Percentiles rank a stretch among this genome's conserved stretches.
Conservation (phyloP, 2,888 invertebrate genomes). For the Pyrrhosoma nymphula region DNA sequence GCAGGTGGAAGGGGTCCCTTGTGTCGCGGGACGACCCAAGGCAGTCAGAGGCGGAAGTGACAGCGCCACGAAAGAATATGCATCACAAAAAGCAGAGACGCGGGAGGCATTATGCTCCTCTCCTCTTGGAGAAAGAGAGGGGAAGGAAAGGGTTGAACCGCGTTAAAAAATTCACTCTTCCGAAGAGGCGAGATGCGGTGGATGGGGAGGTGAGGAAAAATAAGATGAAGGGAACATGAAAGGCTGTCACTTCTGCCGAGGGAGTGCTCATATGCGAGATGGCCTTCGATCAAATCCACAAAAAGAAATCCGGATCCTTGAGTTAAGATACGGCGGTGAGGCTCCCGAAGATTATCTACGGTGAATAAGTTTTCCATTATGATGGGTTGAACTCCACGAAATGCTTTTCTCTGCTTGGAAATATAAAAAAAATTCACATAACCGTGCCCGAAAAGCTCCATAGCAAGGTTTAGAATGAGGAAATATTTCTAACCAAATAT, state of each 20-base stretch:
- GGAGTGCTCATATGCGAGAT: background rate
- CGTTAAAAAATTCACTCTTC: background rate
- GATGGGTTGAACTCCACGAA: background rate
- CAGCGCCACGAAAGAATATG: background rate
- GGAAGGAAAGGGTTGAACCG: no score
- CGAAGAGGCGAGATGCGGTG: background rate
- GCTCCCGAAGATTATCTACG: background rate
- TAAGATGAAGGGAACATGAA: background rate
- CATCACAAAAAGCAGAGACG: slow-evolving; percentile 1
- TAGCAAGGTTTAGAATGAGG: no score
- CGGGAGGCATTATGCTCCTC: background rate
- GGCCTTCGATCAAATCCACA: background rate
- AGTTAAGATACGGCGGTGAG: background rate
- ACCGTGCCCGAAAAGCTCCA: no score
- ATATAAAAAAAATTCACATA: no score
- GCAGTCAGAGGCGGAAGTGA: background rate
- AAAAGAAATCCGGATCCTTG: background rate
- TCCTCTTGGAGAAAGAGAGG: background rate
- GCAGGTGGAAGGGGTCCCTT: background rate
- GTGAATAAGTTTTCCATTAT: background rate
- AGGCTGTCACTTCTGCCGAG: background rate
- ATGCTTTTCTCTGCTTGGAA: no score
- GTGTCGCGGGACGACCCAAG: background rate
- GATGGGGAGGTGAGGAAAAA: background rate
- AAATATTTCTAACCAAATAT: no score